Evolutionary conservation across 2,888 invertebrate genomes (phyloP), one percentile per base, ranked within the genome.

Genomic region (Drosophila buzzatii): DNA sequence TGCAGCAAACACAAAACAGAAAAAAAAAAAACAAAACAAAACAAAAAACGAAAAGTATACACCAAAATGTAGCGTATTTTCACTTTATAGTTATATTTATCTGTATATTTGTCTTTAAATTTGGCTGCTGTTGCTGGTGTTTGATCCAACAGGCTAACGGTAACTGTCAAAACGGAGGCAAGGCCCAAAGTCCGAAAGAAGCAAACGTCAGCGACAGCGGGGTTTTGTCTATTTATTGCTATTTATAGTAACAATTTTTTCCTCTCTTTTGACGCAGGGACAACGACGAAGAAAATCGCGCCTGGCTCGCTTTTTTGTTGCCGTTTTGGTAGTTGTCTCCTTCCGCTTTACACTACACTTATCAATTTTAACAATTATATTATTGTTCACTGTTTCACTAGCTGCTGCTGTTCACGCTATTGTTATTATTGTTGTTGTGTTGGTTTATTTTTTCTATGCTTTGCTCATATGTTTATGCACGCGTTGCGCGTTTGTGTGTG

Each of bases 241-340:
- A 89, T 89, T 90, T 90, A 78, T 90, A 90, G 89, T 77, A 78
- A 72, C 82, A 82, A 68, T n/a, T 85, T 71, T 75, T 70, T 65
- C 2, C 10, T 52, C 31, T 64, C 59, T 53, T 35, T 58, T 64
- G 66, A 53, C 63, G 55, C 51, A 69, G 68, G 75, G 57, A 71
- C 57, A 44, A 65, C 47, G 64, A 58, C 53, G 39, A 45, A 47
- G 41, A 44, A 62, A 67, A 67, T 47, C 42, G 44, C 67, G 72
- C 44, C 42, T 61, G 51, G 49, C 60, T 57, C 60, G 62, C 41
- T 23, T 63, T 51, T 52, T 56, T 39, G 27, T 27, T 27, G 37
- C 6, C 37, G 37, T 42, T 62, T 66, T 27, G 37, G 45, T 65
- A 33, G 18, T 23, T 44, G 18, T 14, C 59, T 37, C 27, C 33